These are phyloP conservation scores for Cololabis saira DNA, from an alignment of 2,113 vertebrate species.

Conservation along the genomic window DNA sequence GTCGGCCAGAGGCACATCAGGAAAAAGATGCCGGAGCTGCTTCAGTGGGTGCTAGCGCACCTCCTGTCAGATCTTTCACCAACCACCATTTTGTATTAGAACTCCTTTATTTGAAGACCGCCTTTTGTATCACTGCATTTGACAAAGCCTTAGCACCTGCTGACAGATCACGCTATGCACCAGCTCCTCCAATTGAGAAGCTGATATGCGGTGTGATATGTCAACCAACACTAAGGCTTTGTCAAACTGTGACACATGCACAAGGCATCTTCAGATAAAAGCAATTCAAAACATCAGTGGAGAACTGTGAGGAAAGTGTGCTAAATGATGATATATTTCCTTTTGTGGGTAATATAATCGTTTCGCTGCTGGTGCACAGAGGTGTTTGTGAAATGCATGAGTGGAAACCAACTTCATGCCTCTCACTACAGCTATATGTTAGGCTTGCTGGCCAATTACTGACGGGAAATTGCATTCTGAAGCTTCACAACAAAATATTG, in stretches of 20 bases:
- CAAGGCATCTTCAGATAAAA: constrained; percentile 44
- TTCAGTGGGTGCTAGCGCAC: constrained; percentile 54
- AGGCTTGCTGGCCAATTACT: constrained; percentile 57
- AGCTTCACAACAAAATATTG: constrained; percentile 59
- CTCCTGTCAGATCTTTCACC: constrained; percentile 64
- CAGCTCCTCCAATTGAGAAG: constrained; percentile 68
- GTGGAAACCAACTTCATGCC: constrained; percentile 45
- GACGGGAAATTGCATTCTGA: constrained; percentile 60
- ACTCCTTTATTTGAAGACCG: constrained; percentile 65
- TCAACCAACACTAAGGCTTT: constrained; percentile 61
- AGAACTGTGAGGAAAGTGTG: constrained; percentile 8
- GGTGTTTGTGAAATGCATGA: constrained; percentile 47
- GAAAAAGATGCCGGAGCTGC: constrained; percentile 39
- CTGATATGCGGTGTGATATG: constrained; percentile 69
- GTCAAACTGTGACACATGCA: constrained; percentile 55
- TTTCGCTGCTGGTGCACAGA: constrained; percentile 34
- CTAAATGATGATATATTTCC: constrained; percentile 31
- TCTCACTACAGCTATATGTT: constrained; percentile 53
- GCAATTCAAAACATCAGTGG: constrained; percentile 35
- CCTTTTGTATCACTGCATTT: constrained; percentile 62
- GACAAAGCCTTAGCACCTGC: constrained; percentile 76
- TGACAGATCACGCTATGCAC: constrained; percentile 74
- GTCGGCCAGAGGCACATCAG: constrained; percentile 52
- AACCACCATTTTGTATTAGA: constrained; percentile 65
- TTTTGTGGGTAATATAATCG: constrained; percentile 45